Percentiles rank a stretch among this genome's conserved stretches.
Conservation (phyloP, 2,797 vertebrate genomes). For the Mus caroli region DNA sequence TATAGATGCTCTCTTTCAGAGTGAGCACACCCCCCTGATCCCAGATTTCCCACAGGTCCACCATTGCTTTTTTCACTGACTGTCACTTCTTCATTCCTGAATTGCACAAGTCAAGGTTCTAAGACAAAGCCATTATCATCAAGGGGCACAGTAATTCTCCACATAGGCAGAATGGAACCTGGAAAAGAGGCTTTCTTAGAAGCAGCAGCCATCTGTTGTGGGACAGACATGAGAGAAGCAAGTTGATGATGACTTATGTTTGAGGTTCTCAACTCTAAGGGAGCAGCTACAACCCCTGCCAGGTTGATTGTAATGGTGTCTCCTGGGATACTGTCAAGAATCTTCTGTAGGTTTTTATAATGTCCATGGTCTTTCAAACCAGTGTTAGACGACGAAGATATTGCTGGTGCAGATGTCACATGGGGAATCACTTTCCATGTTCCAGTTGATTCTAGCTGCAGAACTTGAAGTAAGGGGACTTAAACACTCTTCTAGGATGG, state of each 20-base stretch:
- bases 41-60: neutral
- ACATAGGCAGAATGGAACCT: neutral
- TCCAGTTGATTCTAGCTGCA: neutral
- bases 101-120: neutral
- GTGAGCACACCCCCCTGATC: neutral
- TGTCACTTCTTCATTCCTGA: neutral
- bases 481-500: neutral
- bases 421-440: neutral
- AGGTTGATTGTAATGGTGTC: neutral
- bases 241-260: accelerated
- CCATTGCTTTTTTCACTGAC: neutral
- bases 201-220: neutral
- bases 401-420: neutral
- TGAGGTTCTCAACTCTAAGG: neutral
- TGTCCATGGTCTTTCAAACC: neutral
- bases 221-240: neutral
- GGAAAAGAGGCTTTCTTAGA: neutral
- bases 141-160: neutral
- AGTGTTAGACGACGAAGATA: neutral
- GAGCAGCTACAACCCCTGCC: accelerated
- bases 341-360: neutral
- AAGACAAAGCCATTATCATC: neutral
- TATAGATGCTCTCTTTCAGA: neutral
- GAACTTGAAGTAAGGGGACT: neutral
- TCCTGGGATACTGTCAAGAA: neutral